Evolutionary conservation across 1,140 invertebrate genomes (phyloP), one percentile per base, ranked within the genome.

Genomic region (Diprion similis): DNA sequence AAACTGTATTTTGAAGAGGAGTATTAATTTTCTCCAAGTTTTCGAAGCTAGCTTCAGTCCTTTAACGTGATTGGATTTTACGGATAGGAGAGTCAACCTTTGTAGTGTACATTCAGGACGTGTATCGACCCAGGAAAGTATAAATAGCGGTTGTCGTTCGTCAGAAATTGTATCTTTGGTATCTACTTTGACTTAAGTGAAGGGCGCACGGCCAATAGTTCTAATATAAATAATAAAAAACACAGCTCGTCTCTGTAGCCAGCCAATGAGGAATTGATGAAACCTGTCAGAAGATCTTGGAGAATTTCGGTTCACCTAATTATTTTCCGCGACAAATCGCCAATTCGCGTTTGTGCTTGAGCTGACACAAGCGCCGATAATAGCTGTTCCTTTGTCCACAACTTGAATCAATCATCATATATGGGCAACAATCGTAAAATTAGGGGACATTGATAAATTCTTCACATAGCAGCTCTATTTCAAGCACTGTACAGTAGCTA

Each of bases 81-180:
- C n/a, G 51, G 8, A 59, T 59, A 59, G 51, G n/a, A 4, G 51
- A 59, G n/a, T 6, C 51, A 59, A 59, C 51, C 51, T 59, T 59
- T 59, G 51, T 59, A 59, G 51, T 59, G 9, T 59, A 59, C 51
- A 13, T 59, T 59, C 51, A 37, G 51, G 51, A 15, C 51, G 51
- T 59, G 51, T 59, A 59, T 59, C 51, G 51, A 59, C 51, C 51
- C 24, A 37, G n/a, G 51, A 59, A 9, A 59, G 51, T 59, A 59
- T 59, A 59, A 59, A 59, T 59, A 59, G 51, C 51, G 51, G 51
- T 17, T 59, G 51, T 59, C 51, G 51, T 59, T 59, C 9, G 51
- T 59, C n/a, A 13, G 51, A 9, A 59, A 8, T 59, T 17, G 51
- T 59, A 59, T 8, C 51, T 59, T 59, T 15, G 51, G 51, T 59